Conservation (phyloP, 2,113 vertebrate genomes). For the Motacilla alba region DNA sequence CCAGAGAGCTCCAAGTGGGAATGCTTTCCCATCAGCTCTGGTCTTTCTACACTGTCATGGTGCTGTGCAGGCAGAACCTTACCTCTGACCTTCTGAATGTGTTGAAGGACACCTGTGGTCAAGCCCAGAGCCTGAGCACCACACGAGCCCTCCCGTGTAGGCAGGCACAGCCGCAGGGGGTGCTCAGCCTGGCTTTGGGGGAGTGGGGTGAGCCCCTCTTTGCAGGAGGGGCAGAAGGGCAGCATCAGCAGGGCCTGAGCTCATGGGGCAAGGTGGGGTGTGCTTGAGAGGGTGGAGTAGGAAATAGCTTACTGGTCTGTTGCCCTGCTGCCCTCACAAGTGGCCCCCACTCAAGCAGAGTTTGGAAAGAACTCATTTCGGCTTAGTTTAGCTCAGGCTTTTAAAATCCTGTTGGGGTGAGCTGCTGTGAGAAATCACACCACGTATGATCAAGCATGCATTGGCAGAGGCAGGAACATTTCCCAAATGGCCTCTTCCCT, state of each 20-base stretch:
- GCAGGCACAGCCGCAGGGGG: not conserved
- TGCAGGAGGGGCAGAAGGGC: not conserved
- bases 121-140: not conserved
- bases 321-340: not conserved
- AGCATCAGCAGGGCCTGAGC: not conserved
- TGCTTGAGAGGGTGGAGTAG: not conserved
- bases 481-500: not conserved
- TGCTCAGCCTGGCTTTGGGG: not conserved
- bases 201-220: not conserved
- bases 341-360: not conserved
- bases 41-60: not conserved
- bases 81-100: not conserved
- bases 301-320: not conserved
- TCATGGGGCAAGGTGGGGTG: not conserved
- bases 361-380: not conserved
- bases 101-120: not conserved
- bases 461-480: not conserved
- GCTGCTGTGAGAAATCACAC: not conserved
- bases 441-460: not conserved
- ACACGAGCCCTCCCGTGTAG: fast-evolving
- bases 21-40: not conserved
- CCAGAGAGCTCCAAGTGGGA: not conserved
- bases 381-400: not conserved
- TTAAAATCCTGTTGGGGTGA: not conserved
- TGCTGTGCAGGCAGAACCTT: not conserved